Evolutionary conservation across 2,113 vertebrate species (phyloP).

Genomic region (Sigmodon hispidus): DNA sequence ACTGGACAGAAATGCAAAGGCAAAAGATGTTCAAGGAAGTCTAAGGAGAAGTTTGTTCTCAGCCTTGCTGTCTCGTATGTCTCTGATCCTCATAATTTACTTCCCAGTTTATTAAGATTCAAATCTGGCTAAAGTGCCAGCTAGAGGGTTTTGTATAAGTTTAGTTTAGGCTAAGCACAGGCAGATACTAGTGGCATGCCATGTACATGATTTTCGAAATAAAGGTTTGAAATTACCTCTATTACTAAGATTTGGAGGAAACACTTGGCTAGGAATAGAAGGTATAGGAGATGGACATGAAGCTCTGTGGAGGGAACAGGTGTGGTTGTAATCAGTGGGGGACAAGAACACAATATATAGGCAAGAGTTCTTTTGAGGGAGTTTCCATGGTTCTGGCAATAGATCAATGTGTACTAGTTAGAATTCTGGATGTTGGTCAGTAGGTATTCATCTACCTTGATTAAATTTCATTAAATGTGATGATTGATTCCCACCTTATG

Average conservation of each 20-base stretch:
- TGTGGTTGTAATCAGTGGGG: not conserved
- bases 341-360: not conserved
- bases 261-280: not conserved
- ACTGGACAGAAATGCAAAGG: not conserved
- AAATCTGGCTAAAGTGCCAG: conserved; percentile 48
- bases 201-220: not conserved
- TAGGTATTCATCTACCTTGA: not conserved
- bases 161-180: conserved; percentile 17
- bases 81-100: not conserved
- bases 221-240: conserved; percentile 37
- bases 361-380: not conserved
- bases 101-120: not conserved
- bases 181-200: not conserved
- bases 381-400: not conserved
- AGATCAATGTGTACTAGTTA: too few species aligned
- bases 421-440: conserved; percentile 2
- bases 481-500: not conserved
- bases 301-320: not conserved
- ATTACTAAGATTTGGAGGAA: conserved; percentile 25
- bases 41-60: not conserved
- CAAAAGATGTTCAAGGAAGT: not conserved
- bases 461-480: conserved; percentile 18
- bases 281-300: not conserved
- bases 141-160: conserved; percentile 61
- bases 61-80: not conserved